Evolutionary conservation across 2,888 invertebrate species (phyloP).

Genomic region (Drosophila anomelani): DNA sequence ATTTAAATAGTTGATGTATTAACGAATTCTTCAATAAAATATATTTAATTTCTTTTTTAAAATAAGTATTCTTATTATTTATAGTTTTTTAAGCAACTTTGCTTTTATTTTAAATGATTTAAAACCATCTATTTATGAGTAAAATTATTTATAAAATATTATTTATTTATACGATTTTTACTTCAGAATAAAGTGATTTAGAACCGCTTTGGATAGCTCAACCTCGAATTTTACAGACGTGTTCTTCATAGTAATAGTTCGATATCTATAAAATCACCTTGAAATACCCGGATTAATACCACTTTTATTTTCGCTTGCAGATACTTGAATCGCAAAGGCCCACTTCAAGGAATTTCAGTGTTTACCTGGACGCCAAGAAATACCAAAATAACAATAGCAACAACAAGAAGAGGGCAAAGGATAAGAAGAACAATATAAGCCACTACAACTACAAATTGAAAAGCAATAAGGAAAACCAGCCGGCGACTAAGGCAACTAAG

Average conservation of each 20-base stretch:
- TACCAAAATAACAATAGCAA: conserved; percentile 39
- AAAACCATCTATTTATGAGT: background rate
- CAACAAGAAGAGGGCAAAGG: conserved; percentile 23
- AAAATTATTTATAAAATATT: background rate
- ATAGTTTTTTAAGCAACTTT: background rate
- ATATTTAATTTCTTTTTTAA: background rate
- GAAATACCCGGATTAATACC: background rate
- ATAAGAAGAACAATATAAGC: conserved; percentile 42
- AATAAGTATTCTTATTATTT: background rate
- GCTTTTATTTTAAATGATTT: background rate
- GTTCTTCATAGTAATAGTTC: background rate
- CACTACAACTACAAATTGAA: conserved; percentile 67
- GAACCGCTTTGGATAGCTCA: background rate
- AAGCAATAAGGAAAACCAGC: conserved; percentile 62
- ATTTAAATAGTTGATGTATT: too few relatives aligned
- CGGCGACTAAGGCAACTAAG: conserved; percentile 38
- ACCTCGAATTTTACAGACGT: too few relatives aligned
- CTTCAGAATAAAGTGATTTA: background rate
- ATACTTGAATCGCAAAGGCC: conserved; percentile 81
- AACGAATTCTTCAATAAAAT: background rate
- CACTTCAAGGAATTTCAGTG: conserved; percentile 71
- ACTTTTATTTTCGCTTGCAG: conserved; percentile 58
- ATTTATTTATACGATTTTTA: too few relatives aligned
- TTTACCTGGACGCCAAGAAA: conserved; percentile 52
- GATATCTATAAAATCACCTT: background rate